Conservation (phyloP, 2,797 vertebrate species). For the Schizopygopsis malacanthus region DNA sequence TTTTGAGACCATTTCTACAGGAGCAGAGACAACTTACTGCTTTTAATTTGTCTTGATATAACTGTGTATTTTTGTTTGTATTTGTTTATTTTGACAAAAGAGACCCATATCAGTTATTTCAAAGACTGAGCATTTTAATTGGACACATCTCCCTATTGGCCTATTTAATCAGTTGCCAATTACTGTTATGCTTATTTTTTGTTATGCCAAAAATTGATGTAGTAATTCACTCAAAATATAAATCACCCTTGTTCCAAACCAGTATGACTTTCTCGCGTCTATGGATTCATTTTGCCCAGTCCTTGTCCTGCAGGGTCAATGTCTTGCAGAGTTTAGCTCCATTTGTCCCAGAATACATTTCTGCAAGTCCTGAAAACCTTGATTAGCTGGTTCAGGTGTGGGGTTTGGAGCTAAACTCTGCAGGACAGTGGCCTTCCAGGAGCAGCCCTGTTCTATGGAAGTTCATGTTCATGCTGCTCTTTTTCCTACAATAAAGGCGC, state of each 20-base stretch:
- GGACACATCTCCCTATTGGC: slow-evolving; percentile 34
- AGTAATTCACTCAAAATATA: slow-evolving; percentile 3
- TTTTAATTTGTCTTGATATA: slow-evolving; percentile 65
- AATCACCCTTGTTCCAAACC: background rate
- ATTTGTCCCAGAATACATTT: background rate
- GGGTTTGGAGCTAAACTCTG: background rate
- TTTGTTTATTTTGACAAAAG: slow-evolving; percentile 78
- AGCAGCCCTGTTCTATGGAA: background rate
- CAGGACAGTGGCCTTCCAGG: background rate
- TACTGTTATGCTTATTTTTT: background rate
- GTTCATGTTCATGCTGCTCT: background rate
- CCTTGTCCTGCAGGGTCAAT: background rate
- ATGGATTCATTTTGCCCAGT: background rate
- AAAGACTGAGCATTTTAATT: slow-evolving; percentile 13
- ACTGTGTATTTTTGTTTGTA: slow-evolving; percentile 75
- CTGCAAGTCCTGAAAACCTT: background rate
- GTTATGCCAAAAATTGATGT: background rate
- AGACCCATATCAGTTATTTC: slow-evolving; percentile 80
- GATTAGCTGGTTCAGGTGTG: background rate
- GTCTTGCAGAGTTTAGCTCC: background rate
- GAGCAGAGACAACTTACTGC: slow-evolving; percentile 61
- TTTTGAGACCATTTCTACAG: slow-evolving; percentile 39
- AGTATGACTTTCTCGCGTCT: background rate
- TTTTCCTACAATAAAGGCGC: background rate
- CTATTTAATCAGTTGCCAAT: slow-evolving; percentile 11